These are phyloP conservation scores for Ypsolopha sequella DNA, from an alignment of 2,888 invertebrate species.

Conservation along the genomic window DNA sequence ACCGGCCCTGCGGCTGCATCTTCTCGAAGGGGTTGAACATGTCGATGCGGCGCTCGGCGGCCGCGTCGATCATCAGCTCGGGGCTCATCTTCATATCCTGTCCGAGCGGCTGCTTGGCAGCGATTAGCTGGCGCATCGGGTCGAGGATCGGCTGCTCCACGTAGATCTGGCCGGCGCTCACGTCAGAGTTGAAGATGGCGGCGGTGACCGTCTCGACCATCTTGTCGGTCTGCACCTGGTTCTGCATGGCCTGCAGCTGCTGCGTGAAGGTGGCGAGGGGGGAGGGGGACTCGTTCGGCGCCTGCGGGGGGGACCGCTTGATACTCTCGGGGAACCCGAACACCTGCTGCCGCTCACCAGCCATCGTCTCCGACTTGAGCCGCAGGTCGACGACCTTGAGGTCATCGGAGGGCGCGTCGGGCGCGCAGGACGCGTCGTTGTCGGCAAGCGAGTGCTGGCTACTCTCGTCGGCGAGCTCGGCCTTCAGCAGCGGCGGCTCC, in stretches of 20 bases:
- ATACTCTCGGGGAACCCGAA: constrained; percentile 44
- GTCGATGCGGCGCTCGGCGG: constrained; percentile 19
- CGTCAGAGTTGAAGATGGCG: constrained; percentile 59
- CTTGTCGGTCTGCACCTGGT: constrained; percentile 63
- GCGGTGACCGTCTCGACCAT: constrained; percentile 65
- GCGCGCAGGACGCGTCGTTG: constrained; percentile 35
- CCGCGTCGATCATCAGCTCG: constrained; percentile 40
- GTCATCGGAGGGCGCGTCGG: constrained; percentile 41
- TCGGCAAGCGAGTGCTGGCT: constrained; percentile 74
- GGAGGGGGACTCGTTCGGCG: constrained; percentile 41
- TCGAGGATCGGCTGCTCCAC: constrained; percentile 31
- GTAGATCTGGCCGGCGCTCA: constrained; percentile 43
- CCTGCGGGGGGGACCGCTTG: constrained; percentile 70
- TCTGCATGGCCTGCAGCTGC: constrained; percentile 59
- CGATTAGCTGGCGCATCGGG: constrained; percentile 43
- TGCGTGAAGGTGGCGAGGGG: constrained; percentile 53
- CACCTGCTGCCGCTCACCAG: constrained; percentile 23
- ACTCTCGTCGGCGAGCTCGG: constrained; percentile 78
- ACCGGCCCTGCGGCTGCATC: constrained; percentile 18
- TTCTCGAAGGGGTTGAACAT: constrained; percentile 23
- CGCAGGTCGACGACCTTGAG: constrained; percentile 76
- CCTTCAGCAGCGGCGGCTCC: constrained; percentile 62
- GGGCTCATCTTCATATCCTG: constrained; percentile 45
- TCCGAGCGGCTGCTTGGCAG: constrained; percentile 19
- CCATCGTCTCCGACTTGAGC: constrained; percentile 74